These are phyloP conservation scores for Cephus pygmeus DNA, from an alignment of 2,888 invertebrate species.

Conservation along the genomic window DNA sequence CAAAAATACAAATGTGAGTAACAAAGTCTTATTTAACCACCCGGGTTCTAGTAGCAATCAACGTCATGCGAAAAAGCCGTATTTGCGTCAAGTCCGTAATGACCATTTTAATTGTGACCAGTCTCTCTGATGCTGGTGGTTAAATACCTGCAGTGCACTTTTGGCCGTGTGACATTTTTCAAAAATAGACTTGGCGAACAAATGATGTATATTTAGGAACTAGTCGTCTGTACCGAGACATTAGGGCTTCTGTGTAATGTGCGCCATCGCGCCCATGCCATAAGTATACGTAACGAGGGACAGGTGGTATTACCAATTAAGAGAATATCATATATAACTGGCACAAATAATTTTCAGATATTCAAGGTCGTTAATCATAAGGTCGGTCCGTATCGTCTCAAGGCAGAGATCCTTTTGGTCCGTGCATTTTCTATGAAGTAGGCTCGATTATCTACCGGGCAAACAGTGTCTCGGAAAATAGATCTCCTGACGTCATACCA, in stretches of 20 bases:
- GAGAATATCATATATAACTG: background rate
- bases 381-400: background rate
- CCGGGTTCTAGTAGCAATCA: background rate
- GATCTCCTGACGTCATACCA: constrained; percentile 16
- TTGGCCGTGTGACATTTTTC: constrained; percentile 56
- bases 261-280: constrained; percentile 27
- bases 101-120: constrained; percentile 15
- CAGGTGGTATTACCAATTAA: constrained; percentile 30
- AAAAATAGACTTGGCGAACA: constrained; percentile 56
- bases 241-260: constrained; percentile 6
- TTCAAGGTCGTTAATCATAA: background rate
- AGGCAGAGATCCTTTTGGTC: background rate
- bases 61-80: background rate
- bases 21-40: background rate
- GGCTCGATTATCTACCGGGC: background rate
- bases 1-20: background rate
- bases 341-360: background rate
- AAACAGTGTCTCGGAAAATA: constrained; percentile 9
- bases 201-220: constrained; percentile 35
- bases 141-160: constrained; percentile 42
- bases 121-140: constrained; percentile 24
- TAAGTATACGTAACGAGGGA: constrained; percentile 36
- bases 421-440: background rate
- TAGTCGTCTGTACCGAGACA: background rate
- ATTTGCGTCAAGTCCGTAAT: constrained; percentile 14